Evolutionary conservation across 53 echinoderm and acorn worm genomes (phyloP).

Genomic region (Zoroaster sp.): DNA sequence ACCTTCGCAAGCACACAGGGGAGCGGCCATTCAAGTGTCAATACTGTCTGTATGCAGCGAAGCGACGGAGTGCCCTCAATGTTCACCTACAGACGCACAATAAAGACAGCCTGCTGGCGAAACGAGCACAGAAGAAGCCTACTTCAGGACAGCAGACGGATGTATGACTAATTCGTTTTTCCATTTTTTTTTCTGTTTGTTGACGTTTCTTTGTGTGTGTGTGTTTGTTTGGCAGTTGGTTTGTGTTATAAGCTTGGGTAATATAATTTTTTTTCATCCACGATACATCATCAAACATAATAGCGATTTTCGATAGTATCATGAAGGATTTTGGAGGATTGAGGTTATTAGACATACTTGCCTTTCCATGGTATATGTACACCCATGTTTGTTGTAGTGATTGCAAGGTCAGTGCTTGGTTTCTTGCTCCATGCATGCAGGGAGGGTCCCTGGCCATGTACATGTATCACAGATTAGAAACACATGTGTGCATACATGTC

Average conservation of each 20-base stretch:
- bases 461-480: too few species aligned
- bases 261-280: too few species aligned
- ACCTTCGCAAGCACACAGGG: slow-evolving; percentile 85
- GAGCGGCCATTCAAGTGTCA: slow-evolving; percentile 87
- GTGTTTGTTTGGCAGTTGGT: background rate
- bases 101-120: background rate
- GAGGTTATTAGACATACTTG: too few species aligned
- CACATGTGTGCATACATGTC: too few species aligned
- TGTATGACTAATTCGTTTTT: background rate
- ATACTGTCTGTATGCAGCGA: slow-evolving; percentile 83
- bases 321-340: too few species aligned
- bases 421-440: too few species aligned
- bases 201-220: background rate
- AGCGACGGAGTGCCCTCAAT: slow-evolving; percentile 86
- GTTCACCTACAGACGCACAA: slow-evolving; percentile 84
- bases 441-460: too few species aligned
- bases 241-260: background rate
- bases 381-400: background rate
- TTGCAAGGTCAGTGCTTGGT: too few species aligned
- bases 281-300: too few species aligned
- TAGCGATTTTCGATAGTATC: too few species aligned
- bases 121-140: background rate
- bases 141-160: background rate
- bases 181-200: background rate
- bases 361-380: too few species aligned